Conservation (phyloP, 1,140 invertebrate genomes). For the Aethina tumida region DNA sequence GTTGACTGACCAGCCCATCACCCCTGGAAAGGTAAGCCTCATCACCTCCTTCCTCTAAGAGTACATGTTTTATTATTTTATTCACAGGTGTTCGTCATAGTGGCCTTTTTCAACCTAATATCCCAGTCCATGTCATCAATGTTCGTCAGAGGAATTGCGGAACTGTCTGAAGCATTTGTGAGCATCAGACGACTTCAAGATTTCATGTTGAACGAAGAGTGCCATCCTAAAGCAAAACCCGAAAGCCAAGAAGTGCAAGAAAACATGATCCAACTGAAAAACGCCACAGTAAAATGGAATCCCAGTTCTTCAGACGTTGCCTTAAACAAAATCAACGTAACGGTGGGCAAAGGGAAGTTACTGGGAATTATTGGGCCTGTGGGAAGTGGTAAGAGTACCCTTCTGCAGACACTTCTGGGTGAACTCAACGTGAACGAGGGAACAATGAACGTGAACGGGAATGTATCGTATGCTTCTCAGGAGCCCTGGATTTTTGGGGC, state of each 20-base stretch:
- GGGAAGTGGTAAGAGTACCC: slow-evolving; percentile 46
- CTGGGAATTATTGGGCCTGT: slow-evolving; percentile 53
- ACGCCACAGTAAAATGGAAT: slow-evolving; percentile 37
- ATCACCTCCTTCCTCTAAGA: too few relatives aligned
- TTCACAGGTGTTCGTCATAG: slow-evolving; percentile 51
- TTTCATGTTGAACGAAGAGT: slow-evolving; percentile 44
- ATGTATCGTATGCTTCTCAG: slow-evolving; percentile 59
- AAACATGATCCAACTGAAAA: slow-evolving; percentile 25
- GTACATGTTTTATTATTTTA: slow-evolving; percentile 1
- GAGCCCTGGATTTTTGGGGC: slow-evolving; percentile 59
- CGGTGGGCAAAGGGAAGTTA: slow-evolving; percentile 42
- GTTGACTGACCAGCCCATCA: slow-evolving; percentile 41
- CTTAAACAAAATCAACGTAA: slow-evolving; percentile 40
- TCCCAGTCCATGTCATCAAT: slow-evolving; percentile 53
- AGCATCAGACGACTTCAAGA: slow-evolving; percentile 46
- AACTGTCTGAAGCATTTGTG: slow-evolving; percentile 46
- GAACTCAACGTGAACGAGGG: slow-evolving; percentile 39
- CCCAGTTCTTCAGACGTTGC: slow-evolving; percentile 22
- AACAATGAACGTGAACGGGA: slow-evolving; percentile 40
- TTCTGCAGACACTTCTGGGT: slow-evolving; percentile 36
- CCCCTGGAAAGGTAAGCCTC: too few relatives aligned
- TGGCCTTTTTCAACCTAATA: slow-evolving; percentile 51
- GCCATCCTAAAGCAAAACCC: not conserved
- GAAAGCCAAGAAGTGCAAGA: slow-evolving; percentile 6
- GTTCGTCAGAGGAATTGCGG: slow-evolving; percentile 57